phyloP scores from a whole-genome alignment of 2,888 invertebrate genomes.

The Catocala sponsa region DNA sequence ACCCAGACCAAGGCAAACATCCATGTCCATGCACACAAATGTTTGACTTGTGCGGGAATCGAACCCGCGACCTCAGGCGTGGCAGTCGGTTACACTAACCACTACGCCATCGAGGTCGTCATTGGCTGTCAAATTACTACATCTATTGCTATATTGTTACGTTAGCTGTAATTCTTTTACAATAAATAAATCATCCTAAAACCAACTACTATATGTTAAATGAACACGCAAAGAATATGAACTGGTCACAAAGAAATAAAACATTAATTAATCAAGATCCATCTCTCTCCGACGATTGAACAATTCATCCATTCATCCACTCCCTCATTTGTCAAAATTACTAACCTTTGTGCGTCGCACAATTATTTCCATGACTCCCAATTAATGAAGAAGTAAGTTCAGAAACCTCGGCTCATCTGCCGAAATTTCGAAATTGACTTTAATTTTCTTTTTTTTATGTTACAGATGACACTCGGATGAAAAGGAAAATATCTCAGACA shows the following conservation, averaged over 20 bases:
- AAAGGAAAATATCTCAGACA: conserved; percentile 19
- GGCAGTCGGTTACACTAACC: no score
- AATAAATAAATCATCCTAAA: no score
- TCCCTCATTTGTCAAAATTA: conserved; percentile 54
- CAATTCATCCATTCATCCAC: conserved; percentile 29
- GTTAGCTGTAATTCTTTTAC: no score
- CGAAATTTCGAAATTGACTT: conserved; percentile 32
- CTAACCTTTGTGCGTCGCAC: conserved; percentile 48
- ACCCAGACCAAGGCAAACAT: no score
- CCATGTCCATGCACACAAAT: no score
- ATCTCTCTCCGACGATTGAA: conserved; percentile 15
- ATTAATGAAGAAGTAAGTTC: conserved; percentile 49
- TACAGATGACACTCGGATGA: conserved; percentile 54
- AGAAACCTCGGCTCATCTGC: conserved; percentile 34
- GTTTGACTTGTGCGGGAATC: no score
- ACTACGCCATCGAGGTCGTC: no score
- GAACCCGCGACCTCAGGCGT: no score
- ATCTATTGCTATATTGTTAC: no score
- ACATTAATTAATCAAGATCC: conserved; percentile 31
- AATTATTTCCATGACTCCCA: conserved; percentile 48
- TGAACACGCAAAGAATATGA: conserved; percentile 17
- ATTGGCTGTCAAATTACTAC: no score
- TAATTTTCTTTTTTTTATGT: conserved; percentile 45
- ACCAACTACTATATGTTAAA: not conserved
- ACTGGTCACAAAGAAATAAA: conserved; percentile 27